A percentile compares a stretch with the other conserved stretches of the same genome.
phyloP scores from a whole-genome alignment of 1,140 invertebrate species.

The Drosophila lowei region DNA sequence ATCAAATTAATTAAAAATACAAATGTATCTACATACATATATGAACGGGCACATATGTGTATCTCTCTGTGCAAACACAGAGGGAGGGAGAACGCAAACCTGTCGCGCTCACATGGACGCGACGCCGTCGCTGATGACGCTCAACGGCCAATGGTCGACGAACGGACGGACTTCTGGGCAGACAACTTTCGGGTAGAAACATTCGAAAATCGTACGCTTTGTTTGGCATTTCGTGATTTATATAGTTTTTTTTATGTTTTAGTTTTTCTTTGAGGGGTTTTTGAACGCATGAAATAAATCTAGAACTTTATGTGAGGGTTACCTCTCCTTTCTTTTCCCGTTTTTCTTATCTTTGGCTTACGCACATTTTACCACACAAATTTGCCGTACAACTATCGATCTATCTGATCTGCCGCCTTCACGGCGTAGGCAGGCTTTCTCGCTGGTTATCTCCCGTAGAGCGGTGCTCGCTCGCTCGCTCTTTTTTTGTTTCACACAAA shows the following conservation, averaged over 20 bases:
- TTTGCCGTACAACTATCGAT: constrained; percentile 12
- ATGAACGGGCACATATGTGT: too few species aligned
- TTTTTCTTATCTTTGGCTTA: constrained; percentile 57
- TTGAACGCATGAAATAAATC: constrained; percentile 61
- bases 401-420: constrained; percentile 9
- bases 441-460: constrained; percentile 27
- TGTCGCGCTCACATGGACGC: constrained; percentile 43
- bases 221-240: constrained; percentile 61
- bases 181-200: constrained; percentile 23
- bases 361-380: constrained; percentile 47
- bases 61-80: not conserved
- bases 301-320: constrained; percentile 11
- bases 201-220: constrained; percentile 52
- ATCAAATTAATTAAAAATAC: constrained; percentile 60
- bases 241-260: constrained; percentile 34
- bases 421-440: constrained; percentile 11
- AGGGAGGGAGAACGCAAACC: constrained; percentile 27
- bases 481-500: constrained; percentile 6
- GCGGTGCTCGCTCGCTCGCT: constrained; percentile 13
- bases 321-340: constrained; percentile 23
- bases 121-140: too few species aligned
- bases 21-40: constrained; percentile 25
- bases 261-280: too few species aligned
- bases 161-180: constrained; percentile 1
- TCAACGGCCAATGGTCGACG: too few species aligned